Percentiles rank a stretch among this genome's conserved stretches.
phyloP scores from a whole-genome alignment of 2,797 vertebrate genomes.

The Lemur catta region DNA sequence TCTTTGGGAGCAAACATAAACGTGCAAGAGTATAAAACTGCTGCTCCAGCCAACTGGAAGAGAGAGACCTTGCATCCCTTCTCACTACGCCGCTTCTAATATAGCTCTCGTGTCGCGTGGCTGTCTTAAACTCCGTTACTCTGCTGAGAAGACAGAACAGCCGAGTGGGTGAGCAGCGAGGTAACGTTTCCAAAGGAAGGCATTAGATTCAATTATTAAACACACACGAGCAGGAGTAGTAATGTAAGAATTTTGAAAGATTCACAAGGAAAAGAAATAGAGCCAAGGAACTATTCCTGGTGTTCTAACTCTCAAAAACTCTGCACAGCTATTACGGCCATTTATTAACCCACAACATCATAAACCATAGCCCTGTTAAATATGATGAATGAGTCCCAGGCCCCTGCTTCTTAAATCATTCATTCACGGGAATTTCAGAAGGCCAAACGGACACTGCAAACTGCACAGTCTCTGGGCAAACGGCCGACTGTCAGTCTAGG shows the following conservation, averaged over 20 bases:
- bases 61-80: not conserved
- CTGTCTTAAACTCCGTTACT: conserved; percentile 14
- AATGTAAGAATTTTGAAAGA: conserved; percentile 56
- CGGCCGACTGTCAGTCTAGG: not conserved
- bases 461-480: not conserved
- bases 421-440: not conserved
- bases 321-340: not conserved
- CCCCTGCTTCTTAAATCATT: conserved; percentile 14
- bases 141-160: conserved; percentile 29
- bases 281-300: conserved; percentile 55
- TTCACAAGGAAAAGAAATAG: conserved; percentile 50
- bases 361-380: conserved; percentile 61
- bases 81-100: not conserved
- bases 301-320: conserved; percentile 55
- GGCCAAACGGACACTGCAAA: not conserved
- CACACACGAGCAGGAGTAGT: not conserved
- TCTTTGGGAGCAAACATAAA: conserved; percentile 20
- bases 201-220: conserved; percentile 70
- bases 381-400: conserved; percentile 29
- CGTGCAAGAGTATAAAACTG: not conserved
- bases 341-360: conserved; percentile 68
- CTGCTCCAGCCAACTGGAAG: not conserved
- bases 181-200: conserved; percentile 41
- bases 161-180: conserved; percentile 32
- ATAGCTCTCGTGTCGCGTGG: conserved; percentile 22